phyloP scores from a whole-genome alignment of 2,888 invertebrate species.

The Aspidiotus rigidus region DNA sequence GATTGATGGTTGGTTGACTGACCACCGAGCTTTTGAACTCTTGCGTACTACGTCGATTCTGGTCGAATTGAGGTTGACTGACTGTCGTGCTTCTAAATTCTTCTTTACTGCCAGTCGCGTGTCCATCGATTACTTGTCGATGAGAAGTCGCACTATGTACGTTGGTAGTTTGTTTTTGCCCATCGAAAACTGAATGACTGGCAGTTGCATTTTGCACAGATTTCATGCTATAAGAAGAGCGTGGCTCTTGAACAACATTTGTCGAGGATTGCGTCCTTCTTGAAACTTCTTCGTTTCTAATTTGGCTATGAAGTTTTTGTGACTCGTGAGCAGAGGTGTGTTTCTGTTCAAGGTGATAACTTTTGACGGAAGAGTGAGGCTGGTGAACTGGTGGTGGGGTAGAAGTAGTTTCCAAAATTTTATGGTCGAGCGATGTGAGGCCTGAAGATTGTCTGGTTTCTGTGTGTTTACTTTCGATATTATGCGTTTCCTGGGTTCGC shows the following conservation, averaged over 20 bases:
- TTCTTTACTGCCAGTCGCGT: slow-evolving; percentile 1
- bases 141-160: background rate
- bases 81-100: slow-evolving; percentile 4
- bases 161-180: background rate
- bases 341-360: background rate
- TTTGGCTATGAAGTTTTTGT: background rate
- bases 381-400: background rate
- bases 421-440: slow-evolving; percentile 12
- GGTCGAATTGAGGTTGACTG: background rate
- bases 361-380: background rate
- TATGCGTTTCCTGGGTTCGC: slow-evolving; percentile 9
- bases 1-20: background rate
- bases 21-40: background rate
- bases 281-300: background rate
- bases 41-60: background rate
- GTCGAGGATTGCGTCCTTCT: background rate
- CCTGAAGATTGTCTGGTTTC: slow-evolving; percentile 16
- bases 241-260: background rate
- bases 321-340: background rate
- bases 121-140: background rate
- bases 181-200: slow-evolving; percentile 7
- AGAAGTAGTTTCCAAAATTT: slow-evolving; percentile 17
- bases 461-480: slow-evolving; percentile 3
- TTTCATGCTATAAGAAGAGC: background rate
- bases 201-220: background rate